These are phyloP conservation scores for Galagoides demidoff DNA, from an alignment of 2,797 vertebrate species.

Conservation along the genomic window DNA sequence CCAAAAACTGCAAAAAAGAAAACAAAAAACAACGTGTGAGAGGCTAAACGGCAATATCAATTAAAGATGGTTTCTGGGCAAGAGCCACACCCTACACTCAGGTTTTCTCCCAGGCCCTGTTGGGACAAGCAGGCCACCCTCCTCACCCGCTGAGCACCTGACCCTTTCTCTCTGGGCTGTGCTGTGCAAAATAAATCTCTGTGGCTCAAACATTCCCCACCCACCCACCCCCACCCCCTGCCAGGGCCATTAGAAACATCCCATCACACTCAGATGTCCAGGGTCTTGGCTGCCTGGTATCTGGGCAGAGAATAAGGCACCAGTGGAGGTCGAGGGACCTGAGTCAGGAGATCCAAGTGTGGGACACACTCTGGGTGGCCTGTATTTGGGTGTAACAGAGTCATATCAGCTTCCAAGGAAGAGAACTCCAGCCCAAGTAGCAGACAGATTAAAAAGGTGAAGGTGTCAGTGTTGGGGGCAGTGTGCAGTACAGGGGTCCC, in stretches of 20 bases:
- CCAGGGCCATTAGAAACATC: neutral
- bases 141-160: neutral
- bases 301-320: neutral
- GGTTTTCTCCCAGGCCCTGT: neutral
- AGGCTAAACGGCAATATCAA: neutral
- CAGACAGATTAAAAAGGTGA: neutral
- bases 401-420: neutral
- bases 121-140: neutral
- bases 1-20: too few relatives aligned
- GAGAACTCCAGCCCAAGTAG: neutral
- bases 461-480: neutral
- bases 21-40: neutral
- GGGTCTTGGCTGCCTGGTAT: neutral
- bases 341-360: neutral
- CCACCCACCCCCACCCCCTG: too few relatives aligned
- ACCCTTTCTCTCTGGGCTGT: neutral
- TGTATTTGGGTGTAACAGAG: neutral
- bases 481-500: neutral
- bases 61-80: neutral
- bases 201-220: neutral
- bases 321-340: neutral
- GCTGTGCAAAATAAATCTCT: neutral
- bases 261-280: neutral
- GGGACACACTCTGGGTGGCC: neutral
- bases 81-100: neutral